phyloP scores from a whole-genome alignment of 2,113 vertebrate species.

The Ictalurus furcatus region DNA sequence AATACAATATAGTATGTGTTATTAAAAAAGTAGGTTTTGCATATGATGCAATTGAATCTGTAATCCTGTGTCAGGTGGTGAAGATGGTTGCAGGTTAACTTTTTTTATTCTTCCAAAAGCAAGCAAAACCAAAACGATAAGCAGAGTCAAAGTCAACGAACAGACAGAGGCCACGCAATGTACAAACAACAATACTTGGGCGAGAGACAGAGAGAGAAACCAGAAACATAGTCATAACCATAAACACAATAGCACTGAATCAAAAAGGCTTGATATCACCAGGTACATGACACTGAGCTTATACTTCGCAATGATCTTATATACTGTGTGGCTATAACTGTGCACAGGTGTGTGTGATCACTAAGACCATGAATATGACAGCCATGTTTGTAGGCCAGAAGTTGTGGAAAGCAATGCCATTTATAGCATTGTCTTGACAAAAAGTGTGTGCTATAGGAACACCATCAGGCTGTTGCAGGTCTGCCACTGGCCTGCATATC shows the following conservation, averaged over 20 bases:
- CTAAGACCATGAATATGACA: too few relatives aligned
- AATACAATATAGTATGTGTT: neutral
- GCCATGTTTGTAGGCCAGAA: neutral
- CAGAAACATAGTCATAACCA: neutral
- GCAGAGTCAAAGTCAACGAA: neutral
- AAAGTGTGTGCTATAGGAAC: neutral
- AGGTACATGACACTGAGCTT: neutral
- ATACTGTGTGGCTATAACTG: neutral
- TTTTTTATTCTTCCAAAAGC: neutral
- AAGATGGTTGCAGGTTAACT: neutral
- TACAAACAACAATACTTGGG: neutral
- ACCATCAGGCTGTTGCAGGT: neutral
- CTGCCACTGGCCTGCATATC: neutral
- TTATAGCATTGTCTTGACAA: neutral
- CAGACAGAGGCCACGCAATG: neutral
- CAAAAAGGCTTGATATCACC: neutral
- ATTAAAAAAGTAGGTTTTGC: neutral
- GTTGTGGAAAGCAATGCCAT: neutral
- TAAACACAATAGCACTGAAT: neutral
- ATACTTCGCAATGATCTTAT: neutral
- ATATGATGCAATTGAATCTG: neutral
- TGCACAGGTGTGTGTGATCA: neutral
- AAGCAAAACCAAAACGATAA: neutral
- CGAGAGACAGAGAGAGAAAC: neutral
- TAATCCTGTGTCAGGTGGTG: neutral